Evolutionary conservation across 2,888 invertebrate genomes (phyloP).

Genomic region (Chesias legatella): DNA sequence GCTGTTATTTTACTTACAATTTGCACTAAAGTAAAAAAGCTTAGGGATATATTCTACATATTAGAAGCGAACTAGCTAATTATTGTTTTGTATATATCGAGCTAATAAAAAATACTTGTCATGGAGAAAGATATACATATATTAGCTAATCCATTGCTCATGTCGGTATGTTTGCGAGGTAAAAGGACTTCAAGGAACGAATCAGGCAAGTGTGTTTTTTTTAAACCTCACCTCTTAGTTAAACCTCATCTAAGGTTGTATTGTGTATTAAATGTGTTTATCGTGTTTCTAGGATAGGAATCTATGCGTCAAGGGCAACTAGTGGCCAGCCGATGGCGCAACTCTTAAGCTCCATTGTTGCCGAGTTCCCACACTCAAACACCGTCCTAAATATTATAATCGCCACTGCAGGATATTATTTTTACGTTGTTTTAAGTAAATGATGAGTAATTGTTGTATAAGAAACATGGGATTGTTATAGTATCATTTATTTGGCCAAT

Average conservation of each 20-base stretch:
- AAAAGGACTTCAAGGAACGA: no score
- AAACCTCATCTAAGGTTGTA: neutral
- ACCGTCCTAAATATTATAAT: slow-evolving; percentile 26
- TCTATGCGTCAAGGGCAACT: slow-evolving; percentile 29
- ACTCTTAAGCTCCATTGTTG: slow-evolving; percentile 26
- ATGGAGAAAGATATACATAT: no score
- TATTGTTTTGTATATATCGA: no score
- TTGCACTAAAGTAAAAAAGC: no score
- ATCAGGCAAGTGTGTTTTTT: no score
- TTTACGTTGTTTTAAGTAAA: slow-evolving; percentile 39
- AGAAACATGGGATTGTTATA: slow-evolving; percentile 15
- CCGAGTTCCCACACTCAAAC: slow-evolving; percentile 32
- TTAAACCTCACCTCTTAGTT: no score
- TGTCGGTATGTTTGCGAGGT: no score
- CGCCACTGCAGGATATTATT: slow-evolving; percentile 23
- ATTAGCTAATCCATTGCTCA: no score
- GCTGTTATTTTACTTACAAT: no score
- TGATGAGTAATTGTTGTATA: slow-evolving; percentile 29
- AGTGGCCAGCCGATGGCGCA: slow-evolving; percentile 22
- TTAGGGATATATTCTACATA: no score
- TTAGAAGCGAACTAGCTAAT: no score
- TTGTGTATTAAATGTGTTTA: slow-evolving; percentile 5
- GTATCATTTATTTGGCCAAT: slow-evolving; percentile 7
- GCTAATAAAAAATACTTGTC: no score
- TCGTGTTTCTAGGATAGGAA: slow-evolving; percentile 17